phyloP scores from a whole-genome alignment of 2,888 invertebrate species.

The Rhorus exstirpatorius region DNA sequence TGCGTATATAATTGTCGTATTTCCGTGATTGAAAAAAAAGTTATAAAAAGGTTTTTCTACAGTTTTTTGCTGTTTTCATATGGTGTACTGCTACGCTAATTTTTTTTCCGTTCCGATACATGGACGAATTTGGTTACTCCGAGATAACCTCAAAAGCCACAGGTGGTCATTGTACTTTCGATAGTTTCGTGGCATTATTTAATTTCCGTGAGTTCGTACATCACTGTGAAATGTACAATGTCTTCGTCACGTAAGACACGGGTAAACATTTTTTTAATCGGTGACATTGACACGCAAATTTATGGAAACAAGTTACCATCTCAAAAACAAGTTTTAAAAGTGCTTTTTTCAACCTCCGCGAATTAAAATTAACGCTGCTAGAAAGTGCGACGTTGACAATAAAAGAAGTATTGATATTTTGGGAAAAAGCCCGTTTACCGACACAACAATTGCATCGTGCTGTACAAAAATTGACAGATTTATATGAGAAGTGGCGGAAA shows the following conservation, averaged over 20 bases:
- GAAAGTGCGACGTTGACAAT: constrained; percentile 12
- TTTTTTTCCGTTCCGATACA: constrained; percentile 35
- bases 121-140: constrained; percentile 36
- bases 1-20: too few species aligned
- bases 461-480: background rate
- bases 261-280: constrained; percentile 7
- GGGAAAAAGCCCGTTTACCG: constrained; percentile 11
- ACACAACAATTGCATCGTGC: constrained; percentile 1
- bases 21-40: constrained; percentile 24
- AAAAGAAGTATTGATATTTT: constrained; percentile 3
- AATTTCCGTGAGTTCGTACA: constrained; percentile 24
- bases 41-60: too few species aligned
- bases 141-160: constrained; percentile 27
- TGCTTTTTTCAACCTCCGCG: constrained; percentile 24
- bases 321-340: constrained; percentile 21
- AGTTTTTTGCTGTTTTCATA: constrained; percentile 34
- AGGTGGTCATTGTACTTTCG: constrained; percentile 31
- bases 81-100: constrained; percentile 21
- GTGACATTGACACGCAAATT: constrained; percentile 16
- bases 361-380: background rate
- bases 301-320: constrained; percentile 17
- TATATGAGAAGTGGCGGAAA: background rate
- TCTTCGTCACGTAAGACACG: constrained; percentile 27
- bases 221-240: constrained; percentile 36
- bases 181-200: constrained; percentile 40